Base-by-base conservation (phyloP, 92 coral and sea anemone species). In the Palythoa grandis region DNA sequence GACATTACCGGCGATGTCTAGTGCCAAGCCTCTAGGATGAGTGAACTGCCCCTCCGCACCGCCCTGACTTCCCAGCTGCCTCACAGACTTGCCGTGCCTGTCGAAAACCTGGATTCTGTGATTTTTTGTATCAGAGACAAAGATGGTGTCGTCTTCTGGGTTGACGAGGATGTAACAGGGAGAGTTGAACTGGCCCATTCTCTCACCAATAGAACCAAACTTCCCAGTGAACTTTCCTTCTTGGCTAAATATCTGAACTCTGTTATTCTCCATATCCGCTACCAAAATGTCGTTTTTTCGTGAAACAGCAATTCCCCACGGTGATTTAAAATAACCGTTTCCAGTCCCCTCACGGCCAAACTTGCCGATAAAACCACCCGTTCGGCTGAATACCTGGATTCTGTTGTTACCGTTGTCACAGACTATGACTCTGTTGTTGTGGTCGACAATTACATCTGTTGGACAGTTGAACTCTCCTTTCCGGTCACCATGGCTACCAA, bases 381-480 rank as follows among this genome's bases (percentile, higher is more conserved):
- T 88, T 22, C 95, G 94, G 70, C 91, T 93, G 19, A 97, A 92
- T 25, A 95, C 95, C 91, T 97, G 99, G 77, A 97, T 82, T 66
- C 99, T 87, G 78, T 95, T 95, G 87, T 97, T 97, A 17, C 99
- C 99, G 50, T 97, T 97, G 79, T 97, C 99, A 77, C 99, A 97
- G 74, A 97, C 95, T 23, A 97, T 76, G 72, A 97, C 92, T 12
- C 99, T 94, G 52, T 92, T 94, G 78, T 91, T 92, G 88, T 83
- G 72, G 71, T 97, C 99, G 11, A 97, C 89, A 38, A 92, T 90
- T 52, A 97, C 99, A 79, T 97, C 99, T 20, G 99, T 97, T 13
- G 99, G 99, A 82, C 99, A 97, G 88, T 97, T 97, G 68, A 97
- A 93, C 83, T 97, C 99, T 71, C 99, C 93, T 76, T 94, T 95